Percentiles rank a stretch among this genome's conserved stretches.
These are phyloP conservation scores for Heliconius charithonia DNA, from an alignment of 2,888 invertebrate species.

Conservation along the genomic window DNA sequence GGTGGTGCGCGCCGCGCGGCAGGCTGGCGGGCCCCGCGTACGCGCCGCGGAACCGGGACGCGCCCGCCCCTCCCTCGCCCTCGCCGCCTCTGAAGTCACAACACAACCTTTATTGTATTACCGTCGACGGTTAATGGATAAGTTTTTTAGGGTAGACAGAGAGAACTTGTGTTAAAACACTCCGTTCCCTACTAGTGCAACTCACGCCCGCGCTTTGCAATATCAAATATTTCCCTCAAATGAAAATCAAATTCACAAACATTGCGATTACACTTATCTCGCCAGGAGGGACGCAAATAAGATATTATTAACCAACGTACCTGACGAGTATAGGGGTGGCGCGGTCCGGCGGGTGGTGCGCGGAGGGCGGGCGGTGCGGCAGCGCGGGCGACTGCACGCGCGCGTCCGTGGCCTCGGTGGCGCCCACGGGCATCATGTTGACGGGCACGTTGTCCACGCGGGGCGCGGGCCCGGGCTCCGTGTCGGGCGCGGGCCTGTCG, in stretches of 20 bases:
- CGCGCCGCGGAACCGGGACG: conserved; percentile 54
- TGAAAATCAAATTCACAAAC: too few relatives aligned
- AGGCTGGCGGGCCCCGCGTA: conserved; percentile 72
- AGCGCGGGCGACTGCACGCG: conserved; percentile 77
- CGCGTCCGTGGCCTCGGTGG: conserved; percentile 72
- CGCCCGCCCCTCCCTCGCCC: conserved; percentile 52
- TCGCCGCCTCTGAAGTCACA: conserved; percentile 48
- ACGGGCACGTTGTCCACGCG: conserved; percentile 62
- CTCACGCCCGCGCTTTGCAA: too few relatives aligned
- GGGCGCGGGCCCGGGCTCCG: conserved; percentile 52
- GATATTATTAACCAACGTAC: conserved; percentile 38
- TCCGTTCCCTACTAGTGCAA: too few relatives aligned
- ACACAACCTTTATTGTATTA: not conserved
- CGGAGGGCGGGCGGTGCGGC: conserved; percentile 72
- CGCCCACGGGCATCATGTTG: conserved; percentile 70
- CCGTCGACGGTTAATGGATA: too few relatives aligned
- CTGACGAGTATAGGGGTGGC: conserved; percentile 73
- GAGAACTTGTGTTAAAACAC: too few relatives aligned
- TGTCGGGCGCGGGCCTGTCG: conserved; percentile 35
- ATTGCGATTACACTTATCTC: too few relatives aligned
- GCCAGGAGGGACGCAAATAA: too few relatives aligned
- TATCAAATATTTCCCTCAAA: too few relatives aligned
- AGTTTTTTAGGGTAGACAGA: too few relatives aligned
- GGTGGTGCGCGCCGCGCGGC: conserved; percentile 80
- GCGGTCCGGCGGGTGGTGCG: conserved; percentile 66